Base-by-base conservation (phyloP, 1,140 invertebrate species). In the Glossosoma conforme region DNA sequence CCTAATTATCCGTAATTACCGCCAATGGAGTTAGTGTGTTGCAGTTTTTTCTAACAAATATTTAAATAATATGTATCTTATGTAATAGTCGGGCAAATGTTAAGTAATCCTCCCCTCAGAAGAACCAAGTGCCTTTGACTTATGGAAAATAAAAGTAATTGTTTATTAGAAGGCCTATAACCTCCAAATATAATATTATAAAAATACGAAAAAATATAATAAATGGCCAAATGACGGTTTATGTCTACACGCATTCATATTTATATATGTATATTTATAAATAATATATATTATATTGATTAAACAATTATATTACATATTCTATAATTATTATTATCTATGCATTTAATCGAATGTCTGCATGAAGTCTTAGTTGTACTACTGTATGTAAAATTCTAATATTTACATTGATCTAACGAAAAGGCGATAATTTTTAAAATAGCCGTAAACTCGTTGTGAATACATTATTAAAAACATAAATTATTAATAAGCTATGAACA, bases 101-200 rank as follows among this genome's bases (percentile, higher is more conserved):
- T 36, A 8, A 32, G 30, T 14, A 35, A 30, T 52, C 43, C 50
- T 21, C 50, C 50, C 50, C 50, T 52, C 50, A 41, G 18, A 33
- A 52, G 50, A 52, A 21, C 50, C 28, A 52, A 52, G 50, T 52
- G 50, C 50, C 50, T 52, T 52, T 52, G 43, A 45, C 32, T 35
- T 51, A 38, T 25, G 41, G 41, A 51, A 44, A 33, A 35, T 28
- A 28, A 8, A 21, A 51, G 30, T 42, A 36, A 38, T 17, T 13
- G 47, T 42, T 50, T 51, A 20, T 38, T 28, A 20, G 35, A 51
- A 51, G 48, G 48, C 41, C 44, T 48, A 28, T 20, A 19, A 40
- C 21, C 21, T 51, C 21, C 14, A 22, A 50, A 40, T 50, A 50
- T 50, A 35, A 35, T 50, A 49, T 49, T 49, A 48, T 48, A 25